Evolutionary conservation across 2,113 vertebrate species (phyloP).

Genomic region (Callaeas wilsoni): DNA sequence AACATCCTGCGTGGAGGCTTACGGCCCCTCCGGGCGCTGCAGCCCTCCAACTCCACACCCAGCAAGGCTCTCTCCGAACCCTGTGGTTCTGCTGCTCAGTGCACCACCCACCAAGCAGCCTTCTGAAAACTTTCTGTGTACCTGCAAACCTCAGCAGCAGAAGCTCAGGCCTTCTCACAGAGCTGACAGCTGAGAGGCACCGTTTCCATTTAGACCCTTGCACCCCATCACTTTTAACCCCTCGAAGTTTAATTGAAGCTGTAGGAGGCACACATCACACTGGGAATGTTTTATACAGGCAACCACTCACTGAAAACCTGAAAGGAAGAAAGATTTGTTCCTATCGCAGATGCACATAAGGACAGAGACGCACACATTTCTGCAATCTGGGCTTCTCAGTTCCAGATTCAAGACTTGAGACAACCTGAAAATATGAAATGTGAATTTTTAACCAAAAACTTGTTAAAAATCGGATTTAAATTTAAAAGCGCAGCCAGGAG

Average conservation of each 20-base stretch:
- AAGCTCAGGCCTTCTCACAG: neutral
- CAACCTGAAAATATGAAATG: neutral
- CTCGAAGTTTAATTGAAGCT: neutral
- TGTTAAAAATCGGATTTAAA: neutral
- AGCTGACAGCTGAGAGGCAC: neutral
- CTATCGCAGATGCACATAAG: neutral
- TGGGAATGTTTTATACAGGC: neutral
- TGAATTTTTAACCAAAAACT: neutral
- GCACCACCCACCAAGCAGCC: neutral
- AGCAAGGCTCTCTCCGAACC: neutral
- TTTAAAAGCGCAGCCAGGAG: neutral
- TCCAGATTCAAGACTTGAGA: neutral
- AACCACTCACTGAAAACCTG: neutral
- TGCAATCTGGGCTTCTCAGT: neutral
- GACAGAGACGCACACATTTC: neutral
- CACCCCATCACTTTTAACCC: neutral
- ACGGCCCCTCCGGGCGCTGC: fast-evolving
- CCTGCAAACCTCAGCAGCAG: neutral
- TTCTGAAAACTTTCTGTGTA: neutral
- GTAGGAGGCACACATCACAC: neutral
- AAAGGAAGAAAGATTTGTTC: neutral
- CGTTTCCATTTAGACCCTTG: neutral
- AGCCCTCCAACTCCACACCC: neutral
- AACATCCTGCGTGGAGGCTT: fast-evolving
- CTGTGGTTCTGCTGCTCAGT: neutral